Evolutionary conservation across 2,888 invertebrate species (phyloP), one percentile per base, ranked within the genome.

Genomic region (Hermodice carunculata): DNA sequence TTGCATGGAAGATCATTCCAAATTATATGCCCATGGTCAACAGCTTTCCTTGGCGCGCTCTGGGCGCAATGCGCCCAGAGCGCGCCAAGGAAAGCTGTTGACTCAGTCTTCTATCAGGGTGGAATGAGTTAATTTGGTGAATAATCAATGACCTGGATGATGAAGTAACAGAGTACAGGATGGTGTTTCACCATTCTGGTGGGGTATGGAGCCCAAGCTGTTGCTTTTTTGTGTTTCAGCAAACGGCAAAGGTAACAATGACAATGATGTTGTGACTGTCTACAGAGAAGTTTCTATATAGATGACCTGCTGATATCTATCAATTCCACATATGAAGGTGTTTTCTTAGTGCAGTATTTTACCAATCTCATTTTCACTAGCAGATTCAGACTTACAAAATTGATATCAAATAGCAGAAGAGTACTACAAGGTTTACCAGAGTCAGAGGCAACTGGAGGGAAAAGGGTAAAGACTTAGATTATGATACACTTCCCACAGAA

Each of bases 241-340:
- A 22, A 28, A 24, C 19, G 29, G 53, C 61, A 26, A 11, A 5
- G 26, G 60, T 37, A 3, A 51, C 51, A 22, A 24, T 19, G 24
- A 22, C 14, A 14, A 8, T 24, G 34, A 22, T 37, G 24, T 28
- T 34, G 11, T n/a, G 43, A 24, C 24, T 3, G 11, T 24, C 34
- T n/a, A n/a, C 19, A n/a, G 22, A 34, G 5, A 51, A 49, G 14
- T 44, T 54, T 61, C 31, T 61, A 61, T 42, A 54, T 61, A n/a
- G 61, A 61, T 42, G 61, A 61, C 54, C 56, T 53, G 24, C n/a
- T 61, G 17, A 40, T 28, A n/a, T 61, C 61, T n/a, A n/a, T 52
- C 4, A 19, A 42, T 43, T 29, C 28, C 17, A 17, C 8, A 44
- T 42, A 29, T 17, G 28, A 37, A 2, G 40, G 14, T 5, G n/a